These are phyloP conservation scores for Siphamia tubifer DNA, from an alignment of 2,113 vertebrate species.

Conservation along the genomic window DNA sequence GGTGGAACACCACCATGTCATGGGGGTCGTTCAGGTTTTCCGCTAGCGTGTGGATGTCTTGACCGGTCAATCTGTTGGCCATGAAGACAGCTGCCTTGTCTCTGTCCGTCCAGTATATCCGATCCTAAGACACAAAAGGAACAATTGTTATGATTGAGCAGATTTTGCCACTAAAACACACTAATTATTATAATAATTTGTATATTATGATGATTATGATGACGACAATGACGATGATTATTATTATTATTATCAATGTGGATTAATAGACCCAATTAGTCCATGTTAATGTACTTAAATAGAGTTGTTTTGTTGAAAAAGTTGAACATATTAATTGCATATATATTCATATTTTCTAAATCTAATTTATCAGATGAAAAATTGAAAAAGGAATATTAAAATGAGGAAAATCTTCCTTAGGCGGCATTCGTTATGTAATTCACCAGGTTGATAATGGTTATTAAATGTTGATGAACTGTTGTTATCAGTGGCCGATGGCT, in stretches of 20 bases:
- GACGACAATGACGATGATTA: too few species aligned
- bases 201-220: too few species aligned
- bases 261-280: too few species aligned
- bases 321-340: too few species aligned
- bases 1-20: slow-evolving; percentile 94
- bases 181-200: too few species aligned
- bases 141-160: background rate
- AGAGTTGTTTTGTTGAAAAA: too few species aligned
- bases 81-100: slow-evolving; percentile 94
- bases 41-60: slow-evolving; percentile 87
- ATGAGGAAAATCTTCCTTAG: background rate
- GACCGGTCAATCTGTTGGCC: slow-evolving; percentile 90
- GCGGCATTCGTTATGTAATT: background rate
- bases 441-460: too few species aligned
- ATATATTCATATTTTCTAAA: too few species aligned
- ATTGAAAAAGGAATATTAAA: background rate
- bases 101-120: slow-evolving; percentile 97
- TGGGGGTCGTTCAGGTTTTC: slow-evolving; percentile 97
- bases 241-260: too few species aligned
- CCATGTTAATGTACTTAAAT: too few species aligned
- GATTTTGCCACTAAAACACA: background rate
- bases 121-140: slow-evolving; percentile 83
- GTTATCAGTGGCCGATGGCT: too few species aligned
- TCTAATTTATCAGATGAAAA: background rate
- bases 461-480: too few species aligned